Base-by-base conservation (phyloP, 2,113 vertebrate species). In the Dinomys branickii region DNA sequence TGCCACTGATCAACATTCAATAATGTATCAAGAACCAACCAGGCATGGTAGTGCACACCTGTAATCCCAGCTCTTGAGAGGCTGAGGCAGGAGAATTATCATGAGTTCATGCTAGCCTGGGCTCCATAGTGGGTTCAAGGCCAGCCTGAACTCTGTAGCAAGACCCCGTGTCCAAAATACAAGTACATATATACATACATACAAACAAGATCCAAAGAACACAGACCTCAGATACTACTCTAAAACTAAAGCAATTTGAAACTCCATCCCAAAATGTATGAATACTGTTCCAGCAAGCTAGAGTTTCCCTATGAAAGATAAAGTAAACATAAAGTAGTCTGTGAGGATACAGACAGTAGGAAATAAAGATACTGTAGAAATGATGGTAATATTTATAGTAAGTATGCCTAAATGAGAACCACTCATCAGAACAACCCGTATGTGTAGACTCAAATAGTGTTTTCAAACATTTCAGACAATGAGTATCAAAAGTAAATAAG, bases 401-500 rank as follows among this genome's bases (percentile, higher is more conserved):
- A 80, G 73, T 50, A 73, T 81, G 28, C 8, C 63, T 24, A n/a
- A 78, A 94, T 56, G 38, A 17, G 35, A 94, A 91, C 1, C 52
- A 59, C 11, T 56, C 28, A 71, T 35, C 77, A 80, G 17, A 93
- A 73, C 5, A 22, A 88, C 35, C 7, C 10, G 84, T 26, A 54
- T n/a, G 54, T 65, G 8, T 3, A 90, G 24, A 93, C 26, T 41
- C 38, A 88, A 91, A 81, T 47, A 65, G 86, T 80, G 19, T 52
- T 82, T 59, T 91, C 20, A 91, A 88, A 82, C 14, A 94, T 77
- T 82, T 95, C 41, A 88, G 13, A 61, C 47, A n/a, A n/a, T n/a
- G 77, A 82, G 24, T 85, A 65, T 47, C 35, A 75, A 81, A 41
- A 41, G 65, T 50, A 88, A 41, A 73, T 50, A 88, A 54, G 10